phyloP scores from a whole-genome alignment of 92 coral and sea anemone species.

The Epizoanthus fatuus region DNA sequence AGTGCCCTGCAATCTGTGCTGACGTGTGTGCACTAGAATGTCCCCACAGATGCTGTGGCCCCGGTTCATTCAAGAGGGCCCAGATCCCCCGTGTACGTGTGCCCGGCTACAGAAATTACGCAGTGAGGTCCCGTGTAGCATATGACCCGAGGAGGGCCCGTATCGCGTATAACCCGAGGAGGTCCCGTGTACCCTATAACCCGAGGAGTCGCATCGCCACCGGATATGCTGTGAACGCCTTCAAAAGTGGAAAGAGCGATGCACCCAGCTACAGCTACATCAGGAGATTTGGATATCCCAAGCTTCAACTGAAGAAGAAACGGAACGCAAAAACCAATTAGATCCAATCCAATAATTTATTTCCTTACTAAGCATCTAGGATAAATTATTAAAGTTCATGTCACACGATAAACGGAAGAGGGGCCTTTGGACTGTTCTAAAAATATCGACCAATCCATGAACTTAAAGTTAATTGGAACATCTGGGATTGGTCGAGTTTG shows the following conservation, averaged over 20 bases:
- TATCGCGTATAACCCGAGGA: constrained; percentile 16
- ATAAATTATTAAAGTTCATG: too few species aligned
- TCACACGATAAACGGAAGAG: too few species aligned
- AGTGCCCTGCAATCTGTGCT: constrained; percentile 83
- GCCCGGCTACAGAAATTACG: constrained; percentile 2
- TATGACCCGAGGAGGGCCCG: constrained; percentile 6
- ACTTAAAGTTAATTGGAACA: too few species aligned
- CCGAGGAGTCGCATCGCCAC: background rate
- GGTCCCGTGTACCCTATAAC: constrained; percentile 4
- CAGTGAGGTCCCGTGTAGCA: constrained; percentile 8
- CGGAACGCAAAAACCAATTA: constrained; percentile 24
- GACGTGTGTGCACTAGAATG: constrained; percentile 95
- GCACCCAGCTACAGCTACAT: constrained; percentile 73
- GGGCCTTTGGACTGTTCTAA: too few species aligned
- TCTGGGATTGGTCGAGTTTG: too few species aligned
- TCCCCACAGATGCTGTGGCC: constrained; percentile 96
- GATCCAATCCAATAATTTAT: background rate
- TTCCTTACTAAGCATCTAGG: too few species aligned
- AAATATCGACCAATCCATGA: too few species aligned
- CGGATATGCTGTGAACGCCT: background rate
- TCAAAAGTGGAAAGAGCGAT: constrained; percentile 24
- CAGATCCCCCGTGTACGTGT: constrained; percentile 30
- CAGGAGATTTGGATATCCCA: constrained; percentile 80
- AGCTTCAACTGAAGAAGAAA: constrained; percentile 39
- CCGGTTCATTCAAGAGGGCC: constrained; percentile 81